Evolutionary conservation across 2,113 vertebrate genomes (phyloP).

Genomic region (Calidris pygmaea): DNA sequence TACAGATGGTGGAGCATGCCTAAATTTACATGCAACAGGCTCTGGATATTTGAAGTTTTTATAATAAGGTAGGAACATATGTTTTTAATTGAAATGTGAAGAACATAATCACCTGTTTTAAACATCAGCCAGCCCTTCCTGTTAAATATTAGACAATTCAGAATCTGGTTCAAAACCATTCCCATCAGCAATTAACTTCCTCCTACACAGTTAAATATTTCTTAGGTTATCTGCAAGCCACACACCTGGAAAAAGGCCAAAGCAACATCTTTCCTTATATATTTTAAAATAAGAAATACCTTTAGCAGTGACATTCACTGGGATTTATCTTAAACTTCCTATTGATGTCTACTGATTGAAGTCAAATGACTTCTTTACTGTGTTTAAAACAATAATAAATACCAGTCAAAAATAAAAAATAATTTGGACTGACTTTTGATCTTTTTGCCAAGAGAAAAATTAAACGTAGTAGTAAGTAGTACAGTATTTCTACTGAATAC

Average conservation of each 20-base stretch:
- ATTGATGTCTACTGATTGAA: not conserved
- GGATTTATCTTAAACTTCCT: not conserved
- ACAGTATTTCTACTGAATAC: not conserved
- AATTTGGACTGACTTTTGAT: not conserved
- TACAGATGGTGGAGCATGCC: not conserved
- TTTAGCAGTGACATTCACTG: not conserved
- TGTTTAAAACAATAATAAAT: not conserved
- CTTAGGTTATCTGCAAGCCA: not conserved
- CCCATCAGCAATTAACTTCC: not conserved
- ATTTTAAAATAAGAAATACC: not conserved
- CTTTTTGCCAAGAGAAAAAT: not conserved
- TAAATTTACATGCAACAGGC: not conserved
- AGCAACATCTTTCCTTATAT: not conserved
- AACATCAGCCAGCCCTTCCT: not conserved
- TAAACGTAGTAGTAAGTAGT: not conserved
- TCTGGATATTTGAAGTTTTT: not conserved
- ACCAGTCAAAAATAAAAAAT: not conserved
- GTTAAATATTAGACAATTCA: conserved; percentile 19
- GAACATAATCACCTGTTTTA: conserved; percentile 4
- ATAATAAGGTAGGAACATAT: not conserved
- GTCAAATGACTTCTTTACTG: not conserved
- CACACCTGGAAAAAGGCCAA: not conserved
- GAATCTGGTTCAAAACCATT: conserved; percentile 10
- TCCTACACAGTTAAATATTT: not conserved
- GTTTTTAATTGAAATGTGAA: conserved; percentile 26